Evolutionary conservation across 2,888 invertebrate species (phyloP), one percentile per base, ranked within the genome.

Genomic region (Drosophila nigricruria): DNA sequence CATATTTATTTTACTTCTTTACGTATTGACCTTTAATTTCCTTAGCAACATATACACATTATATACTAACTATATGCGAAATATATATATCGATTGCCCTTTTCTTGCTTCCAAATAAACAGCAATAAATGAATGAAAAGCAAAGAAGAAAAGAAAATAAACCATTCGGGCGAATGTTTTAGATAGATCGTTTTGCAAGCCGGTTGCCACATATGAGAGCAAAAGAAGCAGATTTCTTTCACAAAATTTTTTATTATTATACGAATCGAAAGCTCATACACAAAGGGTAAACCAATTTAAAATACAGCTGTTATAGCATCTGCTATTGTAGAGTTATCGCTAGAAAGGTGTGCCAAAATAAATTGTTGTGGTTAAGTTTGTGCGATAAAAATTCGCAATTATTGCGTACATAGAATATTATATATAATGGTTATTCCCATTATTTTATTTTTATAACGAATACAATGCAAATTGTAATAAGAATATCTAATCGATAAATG

Each of bases 381-480:
- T 30, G 34, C 40, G 49, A 60, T 59, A 60, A 54, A 49, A 40
- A 34, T 14, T 12, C 16, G 25, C 40, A 59, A 36, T 57, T 45
- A 64, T 63, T 27, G 12, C 1, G 25, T 25, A 30, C n/a, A 30
- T 30, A 47, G 38, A n/a, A n/a, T n/a, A 34, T 34, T 25, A 5
- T 16, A 47, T 5, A 30, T 27, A 47, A 14, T 1, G 25, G 30
- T 56, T 56, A 53, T 47, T 70, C 57, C 52, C 60, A 27, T 32
- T 59, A 10, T 18, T 40, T 47, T 16, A 20, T 32, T 49, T 47
- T 40, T 14, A 50, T 54, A 43, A 54, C 36, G 27, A 47, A 43
- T 42, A 18, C 25, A 43, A 9, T n/a, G 14, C 9, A 12, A 25
- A 27, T 25, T 38, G 30, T 18, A 30, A 12, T n/a, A 12, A 60